These are phyloP conservation scores for Chauna torquata DNA, from an alignment of 2,113 vertebrate species.

Conservation along the genomic window DNA sequence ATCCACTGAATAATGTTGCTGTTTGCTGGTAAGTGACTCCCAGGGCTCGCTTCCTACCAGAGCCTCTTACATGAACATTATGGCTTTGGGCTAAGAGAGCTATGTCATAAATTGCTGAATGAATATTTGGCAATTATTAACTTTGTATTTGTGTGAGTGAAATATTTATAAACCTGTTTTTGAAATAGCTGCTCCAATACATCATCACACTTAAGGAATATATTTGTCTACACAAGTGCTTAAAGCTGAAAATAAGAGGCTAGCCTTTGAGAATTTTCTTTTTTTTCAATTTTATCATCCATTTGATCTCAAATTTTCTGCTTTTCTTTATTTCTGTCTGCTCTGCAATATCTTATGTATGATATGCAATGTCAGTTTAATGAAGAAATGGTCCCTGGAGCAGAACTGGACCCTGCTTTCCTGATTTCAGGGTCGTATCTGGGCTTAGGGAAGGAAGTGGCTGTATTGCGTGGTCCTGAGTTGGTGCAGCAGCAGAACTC, in stretches of 20 bases:
- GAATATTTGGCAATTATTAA: neutral
- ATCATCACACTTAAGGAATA: neutral
- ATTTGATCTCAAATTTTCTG: neutral
- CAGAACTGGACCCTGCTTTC: neutral
- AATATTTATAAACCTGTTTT: neutral
- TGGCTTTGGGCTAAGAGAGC: neutral
- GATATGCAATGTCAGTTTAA: neutral
- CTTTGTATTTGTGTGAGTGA: neutral
- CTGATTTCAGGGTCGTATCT: neutral
- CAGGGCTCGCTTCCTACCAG: neutral
- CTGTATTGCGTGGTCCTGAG: neutral
- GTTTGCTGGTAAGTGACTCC: neutral
- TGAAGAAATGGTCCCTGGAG: neutral
- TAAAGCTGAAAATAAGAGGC: neutral
- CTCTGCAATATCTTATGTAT: neutral
- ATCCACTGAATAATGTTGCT: neutral
- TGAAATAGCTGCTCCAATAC: neutral
- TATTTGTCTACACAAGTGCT: neutral
- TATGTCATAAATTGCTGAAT: neutral
- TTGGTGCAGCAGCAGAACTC: neutral
- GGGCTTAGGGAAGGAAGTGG: neutral
- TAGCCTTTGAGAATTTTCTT: neutral
- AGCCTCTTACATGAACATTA: neutral
- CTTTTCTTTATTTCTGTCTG: neutral
- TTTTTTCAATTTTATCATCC: neutral